Percentiles rank a stretch among this genome's conserved stretches.
phyloP scores from a whole-genome alignment of 2,888 invertebrate species.

The Homarus gammarus region DNA sequence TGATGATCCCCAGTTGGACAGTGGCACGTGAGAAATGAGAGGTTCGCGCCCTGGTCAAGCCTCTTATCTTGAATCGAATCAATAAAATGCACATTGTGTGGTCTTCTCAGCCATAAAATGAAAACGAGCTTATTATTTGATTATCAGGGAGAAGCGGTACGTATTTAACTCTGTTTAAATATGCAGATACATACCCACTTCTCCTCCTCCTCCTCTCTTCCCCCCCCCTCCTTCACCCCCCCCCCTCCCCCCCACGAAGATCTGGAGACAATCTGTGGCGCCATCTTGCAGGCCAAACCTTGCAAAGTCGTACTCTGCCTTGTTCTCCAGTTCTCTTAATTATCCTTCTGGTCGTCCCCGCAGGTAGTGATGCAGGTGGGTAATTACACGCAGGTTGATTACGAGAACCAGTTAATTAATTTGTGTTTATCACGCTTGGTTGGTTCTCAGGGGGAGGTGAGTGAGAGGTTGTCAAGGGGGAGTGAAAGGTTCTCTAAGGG shows the following conservation, averaged over 20 bases:
- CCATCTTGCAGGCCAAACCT: conserved; percentile 3
- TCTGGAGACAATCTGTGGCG: conserved; percentile 22
- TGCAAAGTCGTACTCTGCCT: not conserved
- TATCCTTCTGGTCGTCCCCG: not conserved
- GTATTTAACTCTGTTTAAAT: conserved; percentile 49
- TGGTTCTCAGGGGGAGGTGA: too few species aligned
- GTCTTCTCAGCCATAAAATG: conserved; percentile 50
- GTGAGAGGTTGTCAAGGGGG: not conserved
- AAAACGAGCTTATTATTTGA: conserved; percentile 55
- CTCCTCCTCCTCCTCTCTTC: too few species aligned
- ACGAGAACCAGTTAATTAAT: conserved; percentile 40
- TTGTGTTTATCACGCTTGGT: not conserved
- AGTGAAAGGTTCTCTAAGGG: too few species aligned
- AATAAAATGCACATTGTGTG: conserved; percentile 56
- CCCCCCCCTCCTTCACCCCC: not conserved
- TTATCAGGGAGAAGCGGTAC: conserved; percentile 36
- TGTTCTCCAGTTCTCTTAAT: too few species aligned
- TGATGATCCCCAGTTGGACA: conserved; percentile 12
- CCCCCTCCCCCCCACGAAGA: not conserved
- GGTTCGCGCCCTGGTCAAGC: conserved; percentile 14
- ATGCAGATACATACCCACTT: too few species aligned
- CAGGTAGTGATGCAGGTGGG: not conserved
- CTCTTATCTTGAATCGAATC: conserved; percentile 50
- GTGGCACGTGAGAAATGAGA: conserved; percentile 31
- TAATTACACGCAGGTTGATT: not conserved